Percentiles rank a stretch among this genome's conserved stretches.
phyloP scores from a whole-genome alignment of 2,888 invertebrate genomes.

The Drosophila tanythrix region DNA sequence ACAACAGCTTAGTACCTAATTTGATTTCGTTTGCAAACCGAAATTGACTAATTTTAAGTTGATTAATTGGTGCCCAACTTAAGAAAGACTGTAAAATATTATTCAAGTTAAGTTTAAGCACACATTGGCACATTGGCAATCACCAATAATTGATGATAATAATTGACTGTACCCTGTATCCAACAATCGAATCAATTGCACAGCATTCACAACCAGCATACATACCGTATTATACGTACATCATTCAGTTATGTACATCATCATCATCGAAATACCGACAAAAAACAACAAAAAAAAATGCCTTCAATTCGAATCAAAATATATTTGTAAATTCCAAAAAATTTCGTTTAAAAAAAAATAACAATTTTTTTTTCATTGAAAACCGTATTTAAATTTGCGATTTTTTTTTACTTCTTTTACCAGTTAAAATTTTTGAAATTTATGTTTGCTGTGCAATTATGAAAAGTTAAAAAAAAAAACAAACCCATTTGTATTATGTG shows the following conservation, averaged over 20 bases:
- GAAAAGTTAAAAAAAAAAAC: not conserved
- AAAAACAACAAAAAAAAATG: not conserved
- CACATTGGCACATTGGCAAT: conserved; percentile 28
- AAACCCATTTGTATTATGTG: conserved; percentile 17
- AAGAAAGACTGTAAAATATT: conserved; percentile 30
- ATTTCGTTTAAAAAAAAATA: not conserved
- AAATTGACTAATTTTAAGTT: conserved; percentile 73
- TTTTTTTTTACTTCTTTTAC: not conserved
- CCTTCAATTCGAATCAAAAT: not conserved
- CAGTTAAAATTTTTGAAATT: not conserved
- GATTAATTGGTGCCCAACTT: conserved; percentile 47
- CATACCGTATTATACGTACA: not conserved
- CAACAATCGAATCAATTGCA: conserved; percentile 18
- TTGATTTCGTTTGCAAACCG: conserved; percentile 38
- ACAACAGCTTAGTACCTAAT: conserved; percentile 44
- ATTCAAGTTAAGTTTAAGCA: conserved; percentile 48
- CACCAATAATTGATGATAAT: conserved; percentile 17
- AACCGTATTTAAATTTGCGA: not conserved
- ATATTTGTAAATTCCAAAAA: not conserved
- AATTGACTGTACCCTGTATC: conserved; percentile 19
- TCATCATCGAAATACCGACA: not conserved
- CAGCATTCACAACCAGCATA: conserved; percentile 14
- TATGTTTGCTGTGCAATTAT: conserved; percentile 28
- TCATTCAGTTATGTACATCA: not conserved
- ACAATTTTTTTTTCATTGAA: not conserved